Percentiles rank a stretch among this genome's conserved stretches.
These are phyloP conservation scores for Drosophila borealis DNA, from an alignment of 2,888 invertebrate species.

Conservation along the genomic window DNA sequence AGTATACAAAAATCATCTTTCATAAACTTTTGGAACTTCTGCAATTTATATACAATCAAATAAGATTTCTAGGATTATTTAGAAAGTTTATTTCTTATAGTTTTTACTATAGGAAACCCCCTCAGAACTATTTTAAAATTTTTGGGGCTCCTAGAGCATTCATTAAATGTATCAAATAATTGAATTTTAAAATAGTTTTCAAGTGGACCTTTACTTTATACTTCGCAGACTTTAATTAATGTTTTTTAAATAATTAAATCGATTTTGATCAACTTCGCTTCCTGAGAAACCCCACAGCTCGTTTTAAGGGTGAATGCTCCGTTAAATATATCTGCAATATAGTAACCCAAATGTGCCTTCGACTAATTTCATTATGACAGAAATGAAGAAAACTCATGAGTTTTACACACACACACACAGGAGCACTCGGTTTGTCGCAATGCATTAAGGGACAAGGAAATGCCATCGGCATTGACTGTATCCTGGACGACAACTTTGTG, in stretches of 20 bases:
- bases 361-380: constrained; percentile 64
- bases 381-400: constrained; percentile 40
- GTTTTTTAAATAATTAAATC: neutral
- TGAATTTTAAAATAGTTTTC: too few relatives aligned
- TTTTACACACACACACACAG: neutral
- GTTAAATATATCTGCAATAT: constrained; percentile 55
- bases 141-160: too few relatives aligned
- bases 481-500: constrained; percentile 63
- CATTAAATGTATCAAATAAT: too few relatives aligned
- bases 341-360: constrained; percentile 48
- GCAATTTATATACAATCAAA: too few relatives aligned
- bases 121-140: too few relatives aligned
- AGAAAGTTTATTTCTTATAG: too few relatives aligned
- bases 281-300: neutral
- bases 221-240: neutral
- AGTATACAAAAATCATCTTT: too few relatives aligned
- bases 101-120: too few relatives aligned
- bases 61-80: too few relatives aligned
- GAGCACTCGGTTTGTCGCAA: constrained; percentile 38
- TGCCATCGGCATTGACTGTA: constrained; percentile 60
- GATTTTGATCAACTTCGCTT: too few relatives aligned
- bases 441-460: constrained; percentile 53
- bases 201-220: too few relatives aligned
- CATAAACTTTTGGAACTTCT: too few relatives aligned
- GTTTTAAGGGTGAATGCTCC: constrained; percentile 25